Evolutionary conservation across 2,888 invertebrate species (phyloP).

Genomic region (Tetragonula carbonaria): DNA sequence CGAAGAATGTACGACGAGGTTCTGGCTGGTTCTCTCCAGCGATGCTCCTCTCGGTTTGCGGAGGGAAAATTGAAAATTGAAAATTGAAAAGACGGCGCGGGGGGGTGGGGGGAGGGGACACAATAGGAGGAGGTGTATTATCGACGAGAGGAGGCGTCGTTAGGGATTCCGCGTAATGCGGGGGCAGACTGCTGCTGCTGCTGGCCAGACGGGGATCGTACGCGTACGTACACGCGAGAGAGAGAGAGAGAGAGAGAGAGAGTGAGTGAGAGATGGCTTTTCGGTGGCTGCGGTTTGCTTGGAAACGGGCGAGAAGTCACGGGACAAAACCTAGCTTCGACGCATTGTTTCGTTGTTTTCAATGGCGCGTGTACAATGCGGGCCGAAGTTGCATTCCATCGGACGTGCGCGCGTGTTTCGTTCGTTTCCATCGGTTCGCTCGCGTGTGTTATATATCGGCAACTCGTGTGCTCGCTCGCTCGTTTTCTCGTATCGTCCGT

Average conservation of each 20-base stretch:
- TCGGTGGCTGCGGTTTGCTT: slow-evolving; percentile 66
- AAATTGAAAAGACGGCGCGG: too few relatives aligned
- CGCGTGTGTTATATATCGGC: slow-evolving; percentile 14
- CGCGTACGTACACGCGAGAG: neutral
- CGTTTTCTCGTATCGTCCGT: slow-evolving; percentile 70
- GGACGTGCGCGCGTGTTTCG: slow-evolving; percentile 63
- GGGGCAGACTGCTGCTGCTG: neutral
- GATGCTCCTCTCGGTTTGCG: too few relatives aligned
- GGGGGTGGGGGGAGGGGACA: neutral
- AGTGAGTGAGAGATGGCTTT: slow-evolving; percentile 56
- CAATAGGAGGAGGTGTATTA: slow-evolving; percentile 20
- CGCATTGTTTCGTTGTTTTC: slow-evolving; percentile 79
- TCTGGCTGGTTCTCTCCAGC: too few relatives aligned
- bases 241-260: too few relatives aligned
- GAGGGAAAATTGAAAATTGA: too few relatives aligned
- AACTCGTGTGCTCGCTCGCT: slow-evolving; percentile 37
- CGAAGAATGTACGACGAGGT: too few relatives aligned
- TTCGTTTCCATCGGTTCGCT: slow-evolving; percentile 33
- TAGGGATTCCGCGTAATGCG: slow-evolving; percentile 45
- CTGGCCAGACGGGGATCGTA: neutral
- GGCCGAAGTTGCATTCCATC: slow-evolving; percentile 71
- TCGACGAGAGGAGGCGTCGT: slow-evolving; percentile 43
- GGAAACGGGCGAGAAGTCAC: slow-evolving; percentile 77
- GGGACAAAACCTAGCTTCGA: slow-evolving; percentile 79
- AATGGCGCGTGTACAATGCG: slow-evolving; percentile 79